A percentile compares a stretch with the other conserved stretches of the same genome.
phyloP scores from a whole-genome alignment of 2,113 vertebrate species.

The Burhinus bistriatus region DNA sequence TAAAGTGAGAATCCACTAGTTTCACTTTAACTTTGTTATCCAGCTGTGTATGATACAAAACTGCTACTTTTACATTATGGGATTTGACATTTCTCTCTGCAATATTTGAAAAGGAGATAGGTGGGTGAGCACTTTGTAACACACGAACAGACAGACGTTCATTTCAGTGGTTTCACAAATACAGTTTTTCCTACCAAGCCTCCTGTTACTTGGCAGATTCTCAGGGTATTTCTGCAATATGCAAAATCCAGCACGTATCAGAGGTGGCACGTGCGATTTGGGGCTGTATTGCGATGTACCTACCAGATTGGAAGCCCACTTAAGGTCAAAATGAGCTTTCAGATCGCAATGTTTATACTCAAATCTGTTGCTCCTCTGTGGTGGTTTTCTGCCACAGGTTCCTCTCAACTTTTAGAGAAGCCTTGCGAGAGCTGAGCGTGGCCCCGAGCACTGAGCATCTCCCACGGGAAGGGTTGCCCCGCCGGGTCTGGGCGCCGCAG shows the following conservation, averaged over 20 bases:
- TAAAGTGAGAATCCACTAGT: not conserved
- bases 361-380: not conserved
- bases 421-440: not conserved
- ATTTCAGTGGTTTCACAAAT: not conserved
- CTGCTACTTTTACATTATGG: not conserved
- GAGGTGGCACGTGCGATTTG: not conserved
- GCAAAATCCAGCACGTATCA: not conserved
- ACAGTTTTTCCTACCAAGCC: not conserved
- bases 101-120: not conserved
- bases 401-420: not conserved
- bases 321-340: slow-evolving; percentile 12
- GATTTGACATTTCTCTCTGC: not conserved
- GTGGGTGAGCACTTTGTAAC: not conserved
- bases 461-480: not conserved
- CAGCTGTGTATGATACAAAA: not conserved
- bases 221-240: not conserved
- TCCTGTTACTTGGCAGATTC: not conserved
- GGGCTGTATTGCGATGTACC: not conserved
- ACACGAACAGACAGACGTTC: not conserved
- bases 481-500: not conserved
- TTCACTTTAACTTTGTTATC: not conserved
- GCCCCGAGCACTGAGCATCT: not conserved
- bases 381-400: not conserved
- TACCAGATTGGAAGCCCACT: not conserved
- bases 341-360: not conserved